Conservation (phyloP, 2,888 invertebrate species). For the Herminia tarsipennalis region DNA sequence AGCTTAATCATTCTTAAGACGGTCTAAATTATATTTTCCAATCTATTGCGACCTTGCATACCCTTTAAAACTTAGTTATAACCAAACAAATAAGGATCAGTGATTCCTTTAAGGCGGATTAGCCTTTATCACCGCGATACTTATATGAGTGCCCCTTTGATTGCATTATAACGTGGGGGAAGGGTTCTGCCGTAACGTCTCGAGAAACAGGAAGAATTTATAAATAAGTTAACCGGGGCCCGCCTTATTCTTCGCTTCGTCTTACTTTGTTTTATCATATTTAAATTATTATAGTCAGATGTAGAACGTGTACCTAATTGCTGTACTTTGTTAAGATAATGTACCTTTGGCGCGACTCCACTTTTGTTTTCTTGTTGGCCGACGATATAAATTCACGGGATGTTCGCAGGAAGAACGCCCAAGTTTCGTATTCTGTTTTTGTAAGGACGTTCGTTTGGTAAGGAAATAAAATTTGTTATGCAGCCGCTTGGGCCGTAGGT, state of each 20-base stretch:
- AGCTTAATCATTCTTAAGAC: neutral
- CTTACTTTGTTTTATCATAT: conserved; percentile 85
- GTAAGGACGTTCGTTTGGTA: conserved; percentile 71
- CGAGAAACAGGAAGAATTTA: conserved; percentile 74
- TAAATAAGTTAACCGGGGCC: conserved; percentile 82
- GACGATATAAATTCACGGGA: conserved; percentile 81
- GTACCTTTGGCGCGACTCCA: conserved; percentile 84
- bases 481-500: conserved; percentile 67
- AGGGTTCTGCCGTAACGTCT: conserved; percentile 74
- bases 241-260: conserved; percentile 79
- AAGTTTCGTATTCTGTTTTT: conserved; percentile 81
- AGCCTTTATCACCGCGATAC: conserved; percentile 82
- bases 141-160: conserved; percentile 84
- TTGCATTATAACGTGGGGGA: conserved; percentile 78
- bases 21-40: conserved; percentile 5
- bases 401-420: conserved; percentile 72
- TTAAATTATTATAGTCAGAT: conserved; percentile 86
- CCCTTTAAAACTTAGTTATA: conserved; percentile 48
- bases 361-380: conserved; percentile 84
- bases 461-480: conserved; percentile 77
- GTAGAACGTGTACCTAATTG: conserved; percentile 86
- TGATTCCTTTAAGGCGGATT: conserved; percentile 70
- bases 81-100: conserved; percentile 76
- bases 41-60: conserved; percentile 3
- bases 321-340: conserved; percentile 86